These are phyloP conservation scores for Antennarius maculatus DNA, from an alignment of 2,797 vertebrate species.

Conservation along the genomic window DNA sequence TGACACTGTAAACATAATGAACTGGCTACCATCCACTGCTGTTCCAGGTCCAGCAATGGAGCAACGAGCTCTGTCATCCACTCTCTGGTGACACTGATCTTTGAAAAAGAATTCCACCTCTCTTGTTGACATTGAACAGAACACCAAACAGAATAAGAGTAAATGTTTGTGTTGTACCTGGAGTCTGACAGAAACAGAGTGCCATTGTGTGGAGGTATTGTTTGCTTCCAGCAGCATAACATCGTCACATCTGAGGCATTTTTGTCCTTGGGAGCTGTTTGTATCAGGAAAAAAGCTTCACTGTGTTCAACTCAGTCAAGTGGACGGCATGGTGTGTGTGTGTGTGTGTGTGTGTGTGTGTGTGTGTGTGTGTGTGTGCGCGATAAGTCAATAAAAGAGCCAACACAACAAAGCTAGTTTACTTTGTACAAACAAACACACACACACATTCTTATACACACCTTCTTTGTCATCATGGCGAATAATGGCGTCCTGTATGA, in stretches of 20 bases:
- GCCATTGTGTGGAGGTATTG: neutral
- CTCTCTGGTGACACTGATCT: neutral
- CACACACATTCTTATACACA: conserved; percentile 51
- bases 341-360: conserved; percentile 3
- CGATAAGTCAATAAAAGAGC: neutral
- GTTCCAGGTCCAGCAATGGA: neutral
- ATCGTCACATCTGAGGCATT: conserved; percentile 15
- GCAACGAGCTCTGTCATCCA: neutral
- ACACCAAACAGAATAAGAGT: neutral
- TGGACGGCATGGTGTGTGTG: conserved; percentile 3
- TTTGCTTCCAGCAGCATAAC: conserved; percentile 21
- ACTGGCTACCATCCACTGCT: too few relatives aligned
- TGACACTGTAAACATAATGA: too few relatives aligned
- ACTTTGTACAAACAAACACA: neutral
- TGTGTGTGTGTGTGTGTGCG: neutral
- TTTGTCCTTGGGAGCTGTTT: conserved; percentile 43
- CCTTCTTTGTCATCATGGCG: conserved; percentile 94
- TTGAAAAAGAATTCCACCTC: conserved; percentile 3
- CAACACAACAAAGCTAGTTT: neutral
- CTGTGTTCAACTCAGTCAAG: conserved; percentile 23
- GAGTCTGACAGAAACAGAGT: neutral
- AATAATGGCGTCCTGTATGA: conserved; percentile 89
- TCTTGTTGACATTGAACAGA: neutral
- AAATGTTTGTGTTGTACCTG: neutral
- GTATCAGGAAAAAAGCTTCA: conserved; percentile 27